Conservation (phyloP, 2,113 vertebrate species). For the Paratilapia polleni region DNA sequence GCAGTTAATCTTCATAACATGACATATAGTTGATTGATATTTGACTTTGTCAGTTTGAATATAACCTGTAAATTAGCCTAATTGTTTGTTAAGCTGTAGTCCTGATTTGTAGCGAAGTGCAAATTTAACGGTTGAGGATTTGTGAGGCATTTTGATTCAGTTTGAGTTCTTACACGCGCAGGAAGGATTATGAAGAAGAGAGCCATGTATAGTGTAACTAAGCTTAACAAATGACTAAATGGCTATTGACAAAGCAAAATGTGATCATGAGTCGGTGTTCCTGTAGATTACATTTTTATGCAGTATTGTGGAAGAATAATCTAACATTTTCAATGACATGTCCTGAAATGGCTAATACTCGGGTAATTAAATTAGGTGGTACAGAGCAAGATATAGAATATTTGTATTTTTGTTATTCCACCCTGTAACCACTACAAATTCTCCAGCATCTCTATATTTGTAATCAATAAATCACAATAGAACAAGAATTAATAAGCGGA, state of each 20-base stretch:
- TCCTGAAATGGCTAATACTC: neutral
- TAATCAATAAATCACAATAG: neutral
- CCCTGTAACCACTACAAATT: neutral
- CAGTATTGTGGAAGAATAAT: accelerated
- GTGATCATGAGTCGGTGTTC: neutral
- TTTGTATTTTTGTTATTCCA: neutral
- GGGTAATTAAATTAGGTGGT: neutral
- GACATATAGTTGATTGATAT: neutral
- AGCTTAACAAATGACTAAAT: neutral
- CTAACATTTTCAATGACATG: neutral
- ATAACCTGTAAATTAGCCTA: neutral
- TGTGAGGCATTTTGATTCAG: neutral
- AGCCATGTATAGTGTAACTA: neutral
- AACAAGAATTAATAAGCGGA: neutral
- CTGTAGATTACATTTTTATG: neutral
- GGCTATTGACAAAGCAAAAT: neutral
- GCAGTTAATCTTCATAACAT: neutral
- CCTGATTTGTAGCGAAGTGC: neutral
- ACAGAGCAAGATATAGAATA: neutral
- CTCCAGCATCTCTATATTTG: neutral
- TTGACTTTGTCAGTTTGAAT: neutral
- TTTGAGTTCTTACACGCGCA: neutral
- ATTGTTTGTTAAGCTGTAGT: neutral
- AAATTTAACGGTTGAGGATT: neutral
- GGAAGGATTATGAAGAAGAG: neutral